Conservation (phyloP, 2,113 vertebrate genomes). For the Papio anubis region DNA sequence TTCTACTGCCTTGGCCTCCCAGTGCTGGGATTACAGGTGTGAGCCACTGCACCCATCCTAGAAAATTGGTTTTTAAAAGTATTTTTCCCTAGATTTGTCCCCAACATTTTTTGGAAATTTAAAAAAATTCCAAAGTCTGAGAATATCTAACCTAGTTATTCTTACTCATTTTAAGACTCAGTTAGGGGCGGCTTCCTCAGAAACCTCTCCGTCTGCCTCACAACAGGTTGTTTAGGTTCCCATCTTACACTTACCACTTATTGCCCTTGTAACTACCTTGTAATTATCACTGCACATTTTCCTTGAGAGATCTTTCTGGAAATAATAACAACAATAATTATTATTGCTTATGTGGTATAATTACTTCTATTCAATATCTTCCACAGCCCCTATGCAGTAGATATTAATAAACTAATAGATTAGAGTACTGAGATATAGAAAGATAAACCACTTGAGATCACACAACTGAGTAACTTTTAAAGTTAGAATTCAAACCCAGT, state of each 20-base stretch:
- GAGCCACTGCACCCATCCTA: background rate
- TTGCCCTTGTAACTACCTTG: background rate
- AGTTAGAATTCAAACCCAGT: background rate
- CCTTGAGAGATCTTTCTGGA: background rate
- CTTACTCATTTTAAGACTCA: background rate
- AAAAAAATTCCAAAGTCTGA: conserved; percentile 11
- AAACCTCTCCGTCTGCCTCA: background rate
- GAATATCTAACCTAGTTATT: background rate
- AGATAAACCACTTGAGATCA: background rate
- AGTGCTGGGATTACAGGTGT: too few relatives aligned
- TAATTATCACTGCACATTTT: background rate
- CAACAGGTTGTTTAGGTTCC: background rate
- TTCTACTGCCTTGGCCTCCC: too few relatives aligned
- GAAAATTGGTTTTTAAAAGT: background rate
- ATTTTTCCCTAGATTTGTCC: background rate
- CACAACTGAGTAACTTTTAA: background rate
- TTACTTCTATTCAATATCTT: background rate
- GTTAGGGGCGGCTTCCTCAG: background rate
- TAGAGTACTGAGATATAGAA: background rate
- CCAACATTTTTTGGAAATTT: background rate
- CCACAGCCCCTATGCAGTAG: background rate
- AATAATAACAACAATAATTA: background rate
- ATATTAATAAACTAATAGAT: background rate
- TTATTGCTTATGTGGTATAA: background rate
- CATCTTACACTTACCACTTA: background rate